Conservation (phyloP, 2,888 invertebrate species). For the Pycnomerus fuliginosus region DNA sequence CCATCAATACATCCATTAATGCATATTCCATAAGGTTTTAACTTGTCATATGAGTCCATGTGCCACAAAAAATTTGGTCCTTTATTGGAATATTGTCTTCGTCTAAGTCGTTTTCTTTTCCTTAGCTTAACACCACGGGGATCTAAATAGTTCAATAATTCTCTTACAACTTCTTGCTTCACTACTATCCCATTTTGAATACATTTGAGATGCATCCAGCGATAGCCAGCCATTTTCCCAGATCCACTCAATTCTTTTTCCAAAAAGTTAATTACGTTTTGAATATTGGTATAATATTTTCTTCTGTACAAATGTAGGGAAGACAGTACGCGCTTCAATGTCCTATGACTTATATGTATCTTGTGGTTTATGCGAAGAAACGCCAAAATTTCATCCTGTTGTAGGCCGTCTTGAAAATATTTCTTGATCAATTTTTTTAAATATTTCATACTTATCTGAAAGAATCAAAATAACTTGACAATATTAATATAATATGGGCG, state of each 20-base stretch:
- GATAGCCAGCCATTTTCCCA: slow-evolving; percentile 21
- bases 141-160: slow-evolving; percentile 13
- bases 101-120: slow-evolving; percentile 16
- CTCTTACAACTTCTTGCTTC: slow-evolving; percentile 16
- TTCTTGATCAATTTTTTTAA: too few species aligned
- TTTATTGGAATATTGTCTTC: slow-evolving; percentile 20
- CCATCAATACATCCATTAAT: slow-evolving; percentile 15
- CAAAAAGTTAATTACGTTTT: slow-evolving; percentile 12
- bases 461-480: too few species aligned
- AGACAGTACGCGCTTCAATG: not conserved
- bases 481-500: too few species aligned
- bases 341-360: not conserved
- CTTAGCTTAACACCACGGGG: slow-evolving; percentile 18
- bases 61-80: slow-evolving; percentile 27
- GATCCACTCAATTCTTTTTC: slow-evolving; percentile 15
- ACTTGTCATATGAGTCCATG: slow-evolving; percentile 25
- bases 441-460: too few species aligned
- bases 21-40: slow-evolving; percentile 19
- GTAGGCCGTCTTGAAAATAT: slow-evolving; percentile 1
- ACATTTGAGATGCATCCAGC: slow-evolving; percentile 25
- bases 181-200: slow-evolving; percentile 20
- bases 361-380: slow-evolving; percentile 1
- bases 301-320: slow-evolving; percentile 2
- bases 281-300: slow-evolving; percentile 10
- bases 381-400: not conserved